A percentile compares a stretch with the other conserved stretches of the same genome.
Conservation (phyloP, 2,113 vertebrate species). For the Pedionomus torquatus region DNA sequence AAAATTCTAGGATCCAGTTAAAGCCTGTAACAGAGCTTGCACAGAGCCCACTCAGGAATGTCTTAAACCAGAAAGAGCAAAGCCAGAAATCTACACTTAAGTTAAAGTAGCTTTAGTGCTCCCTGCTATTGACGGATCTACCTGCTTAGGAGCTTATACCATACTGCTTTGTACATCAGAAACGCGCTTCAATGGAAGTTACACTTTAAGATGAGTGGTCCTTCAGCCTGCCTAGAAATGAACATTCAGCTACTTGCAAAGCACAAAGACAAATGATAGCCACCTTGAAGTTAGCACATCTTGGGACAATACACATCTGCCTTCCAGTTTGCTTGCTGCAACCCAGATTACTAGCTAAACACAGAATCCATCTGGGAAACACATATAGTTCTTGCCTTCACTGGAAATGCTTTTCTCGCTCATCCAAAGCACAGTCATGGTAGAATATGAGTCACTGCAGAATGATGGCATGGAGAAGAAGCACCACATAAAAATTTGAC, state of each 20-base stretch:
- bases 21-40: neutral
- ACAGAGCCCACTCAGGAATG: neutral
- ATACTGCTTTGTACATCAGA: neutral
- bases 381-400: neutral
- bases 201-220: neutral
- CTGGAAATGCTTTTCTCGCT: neutral
- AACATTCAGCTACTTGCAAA: neutral
- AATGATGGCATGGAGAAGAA: neutral
- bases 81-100: neutral
- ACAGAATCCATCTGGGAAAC: neutral
- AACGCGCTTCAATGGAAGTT: neutral
- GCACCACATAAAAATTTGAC: neutral
- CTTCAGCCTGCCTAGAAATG: neutral
- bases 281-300: neutral
- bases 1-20: neutral
- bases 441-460: neutral
- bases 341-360: neutral
- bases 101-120: neutral
- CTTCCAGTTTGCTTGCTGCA: neutral
- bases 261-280: neutral
- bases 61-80: neutral
- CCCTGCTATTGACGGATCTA: neutral
- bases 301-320: neutral
- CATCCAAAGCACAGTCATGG: neutral
- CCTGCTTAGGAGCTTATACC: neutral